A percentile compares a stretch with the other conserved stretches of the same genome.
Evolutionary conservation across 1,140 invertebrate species (phyloP).

Genomic region (Heliconius congener): DNA sequence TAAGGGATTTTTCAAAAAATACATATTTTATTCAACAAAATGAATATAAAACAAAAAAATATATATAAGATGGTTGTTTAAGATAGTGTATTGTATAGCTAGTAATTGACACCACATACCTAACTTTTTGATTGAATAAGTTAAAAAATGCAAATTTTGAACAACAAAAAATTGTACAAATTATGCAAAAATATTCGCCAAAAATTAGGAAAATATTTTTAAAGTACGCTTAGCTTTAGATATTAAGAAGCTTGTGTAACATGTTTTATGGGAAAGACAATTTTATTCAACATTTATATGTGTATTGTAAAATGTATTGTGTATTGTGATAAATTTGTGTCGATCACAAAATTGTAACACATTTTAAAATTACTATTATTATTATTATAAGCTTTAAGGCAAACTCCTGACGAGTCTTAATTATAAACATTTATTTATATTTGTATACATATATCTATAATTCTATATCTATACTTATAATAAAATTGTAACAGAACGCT

Average conservation of each 20-base stretch:
- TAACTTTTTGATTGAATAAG: too few relatives aligned
- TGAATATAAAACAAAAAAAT: too few relatives aligned
- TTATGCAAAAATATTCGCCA: not conserved
- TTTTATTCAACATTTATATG: not conserved
- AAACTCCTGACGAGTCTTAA: not conserved
- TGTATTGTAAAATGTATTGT: not conserved
- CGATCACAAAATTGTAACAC: not conserved
- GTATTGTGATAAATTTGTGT: slow-evolving; percentile 1
- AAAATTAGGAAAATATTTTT: not conserved
- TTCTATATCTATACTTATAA: too few relatives aligned
- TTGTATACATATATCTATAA: not conserved
- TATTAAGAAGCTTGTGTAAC: not conserved
- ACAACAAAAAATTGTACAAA: not conserved
- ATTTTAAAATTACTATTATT: not conserved
- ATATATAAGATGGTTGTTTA: too few relatives aligned
- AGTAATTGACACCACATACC: too few relatives aligned
- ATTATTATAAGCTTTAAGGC: not conserved
- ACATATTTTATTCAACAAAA: not conserved
- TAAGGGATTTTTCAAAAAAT: not conserved
- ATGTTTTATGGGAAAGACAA: not conserved
- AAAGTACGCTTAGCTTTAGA: not conserved
- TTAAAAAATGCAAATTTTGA: not conserved
- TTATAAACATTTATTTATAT: not conserved
- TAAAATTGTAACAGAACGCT: too few relatives aligned
- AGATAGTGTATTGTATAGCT: too few relatives aligned